Percentiles rank a stretch among this genome's conserved stretches.
phyloP scores from a whole-genome alignment of 2,888 invertebrate species.

The Xiphydria camelus region DNA sequence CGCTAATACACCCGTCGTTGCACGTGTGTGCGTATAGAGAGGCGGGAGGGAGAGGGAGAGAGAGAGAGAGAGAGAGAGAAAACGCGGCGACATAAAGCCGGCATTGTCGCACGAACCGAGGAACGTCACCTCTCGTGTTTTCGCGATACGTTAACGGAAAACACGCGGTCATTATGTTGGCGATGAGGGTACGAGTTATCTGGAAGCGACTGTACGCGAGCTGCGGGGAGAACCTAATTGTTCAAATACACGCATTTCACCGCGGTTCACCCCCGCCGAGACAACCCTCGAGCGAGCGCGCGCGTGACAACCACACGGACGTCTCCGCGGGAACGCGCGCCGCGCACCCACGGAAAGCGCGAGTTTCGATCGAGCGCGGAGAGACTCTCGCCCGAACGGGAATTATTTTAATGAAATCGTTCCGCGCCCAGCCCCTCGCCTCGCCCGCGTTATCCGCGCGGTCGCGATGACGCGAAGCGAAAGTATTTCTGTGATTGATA shows the following conservation, averaged over 20 bases:
- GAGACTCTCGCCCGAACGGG: constrained; percentile 27
- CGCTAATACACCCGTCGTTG: too few relatives aligned
- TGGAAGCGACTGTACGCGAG: constrained; percentile 11
- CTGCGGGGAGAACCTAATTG: constrained; percentile 39
- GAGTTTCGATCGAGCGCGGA: constrained; percentile 37
- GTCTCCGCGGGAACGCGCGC: constrained; percentile 3
- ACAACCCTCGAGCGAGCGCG: constrained; percentile 13
- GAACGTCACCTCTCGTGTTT: constrained; percentile 42
- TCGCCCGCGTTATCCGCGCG: background rate
- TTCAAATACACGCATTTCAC: constrained; percentile 48
- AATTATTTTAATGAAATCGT: constrained; percentile 48
- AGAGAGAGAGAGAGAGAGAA: constrained; percentile 3
- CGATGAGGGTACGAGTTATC: constrained; percentile 41
- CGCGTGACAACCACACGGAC: constrained; percentile 7
- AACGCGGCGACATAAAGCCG: constrained; percentile 10
- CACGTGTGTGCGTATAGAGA: too few relatives aligned
- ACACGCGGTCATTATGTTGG: constrained; percentile 39
- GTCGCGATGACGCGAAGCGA: constrained; percentile 21
- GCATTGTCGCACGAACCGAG: constrained; percentile 29
- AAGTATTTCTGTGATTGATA: constrained; percentile 34
- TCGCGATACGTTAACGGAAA: constrained; percentile 44
- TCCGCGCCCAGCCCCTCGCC: constrained; percentile 23
- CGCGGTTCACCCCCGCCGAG: constrained; percentile 19
- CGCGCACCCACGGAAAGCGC: constrained; percentile 8
- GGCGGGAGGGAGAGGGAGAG: constrained; percentile 1